Evolutionary conservation across 2,113 vertebrate genomes (phyloP), one percentile per base, ranked within the genome.

Genomic region (Vicugna pacos): DNA sequence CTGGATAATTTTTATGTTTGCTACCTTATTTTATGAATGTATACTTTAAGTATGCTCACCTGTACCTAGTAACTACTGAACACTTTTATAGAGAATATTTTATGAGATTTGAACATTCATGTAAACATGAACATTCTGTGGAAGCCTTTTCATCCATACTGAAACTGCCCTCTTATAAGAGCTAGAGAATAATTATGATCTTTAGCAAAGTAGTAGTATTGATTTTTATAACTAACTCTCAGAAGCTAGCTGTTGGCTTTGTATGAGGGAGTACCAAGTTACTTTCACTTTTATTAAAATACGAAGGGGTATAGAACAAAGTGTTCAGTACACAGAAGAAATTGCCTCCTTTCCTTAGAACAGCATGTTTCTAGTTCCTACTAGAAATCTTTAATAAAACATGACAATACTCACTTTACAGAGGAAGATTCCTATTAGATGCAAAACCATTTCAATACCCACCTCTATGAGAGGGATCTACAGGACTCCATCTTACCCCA

Each of bases 71-170:
- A 38, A 67, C 50, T 48, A 62, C 50, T 52, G 70, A 95, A 75
- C 20, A 38, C 1, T 88, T 67, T 88, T 46, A 64, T 88, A 46
- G 30, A 77, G 65, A 77, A 65, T 60, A 80, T 67, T 91, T 95
- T 79, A 42, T 93, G 60, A 87, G 54, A 48, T 20, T 82, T 96
- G n/a, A 95, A 73, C 56, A 87, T 60, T 89, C 24, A 58, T n/a
- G 10, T 13, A 75, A 82, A n/a, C 32, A 26, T 26, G 7, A 38
- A 30, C 76, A 80, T 83, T 88, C 81, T 83, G 1, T n/a, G 24
- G 50, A 75, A 91, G 38, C 5, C 14, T 75, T 94, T 94, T 48
- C 24, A 28, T 75, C 26, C 65, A 76, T 60, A 80, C 50, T 70
- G 81, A 81, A 52, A 69, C 42, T 73, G 30, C 32, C 26, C 42